Evolutionary conservation across 2,113 vertebrate species (phyloP).

Genomic region (Corythaixoides concolor): DNA sequence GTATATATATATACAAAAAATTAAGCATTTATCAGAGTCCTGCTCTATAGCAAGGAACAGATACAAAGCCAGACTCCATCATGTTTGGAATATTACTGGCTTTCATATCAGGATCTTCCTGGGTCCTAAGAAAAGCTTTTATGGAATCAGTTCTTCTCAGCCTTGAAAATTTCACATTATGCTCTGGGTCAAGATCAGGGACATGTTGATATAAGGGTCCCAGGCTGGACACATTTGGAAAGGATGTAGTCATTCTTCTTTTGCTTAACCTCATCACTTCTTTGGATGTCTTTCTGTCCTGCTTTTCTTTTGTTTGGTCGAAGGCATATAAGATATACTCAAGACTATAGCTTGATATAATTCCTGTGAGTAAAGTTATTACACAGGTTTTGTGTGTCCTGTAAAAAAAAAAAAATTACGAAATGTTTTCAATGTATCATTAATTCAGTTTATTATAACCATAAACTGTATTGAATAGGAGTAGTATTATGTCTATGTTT

Average conservation of each 20-base stretch:
- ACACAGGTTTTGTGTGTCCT: neutral
- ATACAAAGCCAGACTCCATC: neutral
- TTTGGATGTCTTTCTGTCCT: neutral
- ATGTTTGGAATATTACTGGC: neutral
- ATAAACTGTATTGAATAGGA: slow-evolving; percentile 20
- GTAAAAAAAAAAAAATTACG: neutral
- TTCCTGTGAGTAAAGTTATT: neutral
- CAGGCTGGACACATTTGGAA: neutral
- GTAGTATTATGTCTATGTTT: neutral
- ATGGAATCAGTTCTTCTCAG: neutral
- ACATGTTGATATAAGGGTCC: neutral
- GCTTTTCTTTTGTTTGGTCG: neutral
- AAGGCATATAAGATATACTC: neutral
- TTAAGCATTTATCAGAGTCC: neutral
- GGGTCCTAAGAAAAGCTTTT: neutral
- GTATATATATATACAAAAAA: neutral
- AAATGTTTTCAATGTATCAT: slow-evolving; percentile 32
- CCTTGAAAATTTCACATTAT: neutral
- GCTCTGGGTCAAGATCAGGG: neutral
- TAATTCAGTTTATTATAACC: slow-evolving; percentile 52
- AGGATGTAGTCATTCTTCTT: neutral
- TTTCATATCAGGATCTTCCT: neutral
- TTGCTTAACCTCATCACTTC: neutral
- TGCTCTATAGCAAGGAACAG: neutral
- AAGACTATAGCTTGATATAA: neutral